Evolutionary conservation across 2,113 vertebrate species (phyloP), one percentile per base, ranked within the genome.

Genomic region (Sminthopsis crassicaudata): DNA sequence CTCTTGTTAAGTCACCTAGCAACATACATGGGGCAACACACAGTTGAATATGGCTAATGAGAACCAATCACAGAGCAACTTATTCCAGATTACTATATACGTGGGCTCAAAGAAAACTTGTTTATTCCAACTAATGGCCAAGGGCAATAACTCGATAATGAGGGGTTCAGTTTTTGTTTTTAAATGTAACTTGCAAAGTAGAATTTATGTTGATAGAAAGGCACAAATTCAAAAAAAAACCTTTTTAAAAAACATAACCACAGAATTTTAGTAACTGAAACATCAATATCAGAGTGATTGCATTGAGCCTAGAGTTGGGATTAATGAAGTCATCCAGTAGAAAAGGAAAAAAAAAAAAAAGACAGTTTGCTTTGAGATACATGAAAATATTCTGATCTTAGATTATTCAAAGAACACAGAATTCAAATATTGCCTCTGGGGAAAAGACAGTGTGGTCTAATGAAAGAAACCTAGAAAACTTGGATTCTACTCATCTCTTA

Each of bases 1-100:
- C 93, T 67, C 94, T 93, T 97, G 93, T 89, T 84, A 3, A 94
- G 89, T 97, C 95, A 96, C 97, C 96, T 97, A 97, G 98, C 97
- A 97, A 97, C 97, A 0, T 52, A 90, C 46, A 84, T 93, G 12
- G 8, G 91, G 93, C 60, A 90, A 27, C 16, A 26, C 89, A 93
- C 51, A 95, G 92, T 50, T 2, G 10, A 96, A 52, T 46, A 48
- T 89, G 25, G 93, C 95, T 91, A 60, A 25, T 46, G 8, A 5
- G 50, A 96, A 60, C 96, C 96, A 96, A 93, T 95, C 95, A 89
- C 90, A 93, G 90, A 92, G 93, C 94, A 93, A 88, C 84, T 54
- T 95, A 67, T 50, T 88, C 46, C 53, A 4, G 26, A 94, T 48
- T 91, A 24, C 30, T 50, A 2, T 50, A 46, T 57, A 94, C 60